Percentiles rank a stretch among this genome's conserved stretches.
These are phyloP conservation scores for Petrocephalus zakoni DNA, from an alignment of 2,113 vertebrate species.

Conservation along the genomic window DNA sequence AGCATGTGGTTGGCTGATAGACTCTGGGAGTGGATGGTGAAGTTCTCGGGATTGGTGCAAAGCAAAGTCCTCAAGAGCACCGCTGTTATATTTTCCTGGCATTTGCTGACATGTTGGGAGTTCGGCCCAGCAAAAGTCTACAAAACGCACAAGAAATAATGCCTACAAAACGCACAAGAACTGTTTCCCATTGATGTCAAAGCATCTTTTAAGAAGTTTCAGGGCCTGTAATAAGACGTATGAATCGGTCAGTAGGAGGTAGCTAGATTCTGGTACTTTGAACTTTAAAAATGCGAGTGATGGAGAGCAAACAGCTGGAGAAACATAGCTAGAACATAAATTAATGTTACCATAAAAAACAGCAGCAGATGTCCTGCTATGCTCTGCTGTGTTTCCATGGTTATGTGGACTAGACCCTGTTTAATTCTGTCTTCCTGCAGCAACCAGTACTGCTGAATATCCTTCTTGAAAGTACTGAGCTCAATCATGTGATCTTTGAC, in stretches of 20 bases:
- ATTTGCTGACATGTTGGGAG: background rate
- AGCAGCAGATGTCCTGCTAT: background rate
- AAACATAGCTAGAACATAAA: background rate
- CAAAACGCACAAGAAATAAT: background rate
- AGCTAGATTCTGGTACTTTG: background rate
- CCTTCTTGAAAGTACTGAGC: background rate
- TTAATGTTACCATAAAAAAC: background rate
- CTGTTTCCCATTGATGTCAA: background rate
- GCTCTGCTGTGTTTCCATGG: slow-evolving; percentile 17
- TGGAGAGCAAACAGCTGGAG: background rate
- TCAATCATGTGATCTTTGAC: background rate
- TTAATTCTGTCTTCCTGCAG: slow-evolving; percentile 1
- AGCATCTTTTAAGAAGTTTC: background rate
- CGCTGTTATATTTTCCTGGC: background rate
- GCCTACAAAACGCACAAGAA: background rate
- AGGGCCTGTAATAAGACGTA: background rate
- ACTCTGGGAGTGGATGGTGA: background rate
- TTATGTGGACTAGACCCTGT: slow-evolving; percentile 2
- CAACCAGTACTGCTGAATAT: background rate
- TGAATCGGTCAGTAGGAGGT: background rate
- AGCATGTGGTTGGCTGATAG: background rate
- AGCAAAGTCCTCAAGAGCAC: background rate
- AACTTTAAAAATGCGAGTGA: background rate
- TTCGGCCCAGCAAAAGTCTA: background rate
- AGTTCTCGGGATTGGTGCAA: background rate